phyloP scores from a whole-genome alignment of 2,113 vertebrate genomes.

The Heloderma charlesbogerti region DNA sequence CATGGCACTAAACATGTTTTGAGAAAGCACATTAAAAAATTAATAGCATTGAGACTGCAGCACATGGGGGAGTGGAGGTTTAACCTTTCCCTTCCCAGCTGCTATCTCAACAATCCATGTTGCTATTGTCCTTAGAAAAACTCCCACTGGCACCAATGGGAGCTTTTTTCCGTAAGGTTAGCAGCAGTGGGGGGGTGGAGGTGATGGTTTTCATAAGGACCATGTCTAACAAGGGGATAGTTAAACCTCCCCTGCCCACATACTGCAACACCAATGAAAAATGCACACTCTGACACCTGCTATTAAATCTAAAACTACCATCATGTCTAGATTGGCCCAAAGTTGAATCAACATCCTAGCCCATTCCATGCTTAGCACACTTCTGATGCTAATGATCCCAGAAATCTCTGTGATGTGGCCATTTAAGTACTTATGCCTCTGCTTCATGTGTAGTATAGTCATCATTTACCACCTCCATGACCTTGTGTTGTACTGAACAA shows the following conservation, averaged over 20 bases:
- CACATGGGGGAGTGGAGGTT: neutral
- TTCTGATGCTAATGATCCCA: neutral
- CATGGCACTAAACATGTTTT: neutral
- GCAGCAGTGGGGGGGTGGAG: too few relatives aligned
- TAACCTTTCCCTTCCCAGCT: neutral
- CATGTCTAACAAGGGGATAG: too few relatives aligned
- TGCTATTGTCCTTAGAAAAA: too few relatives aligned
- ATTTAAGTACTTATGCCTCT: conserved; percentile 37
- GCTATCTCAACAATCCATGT: neutral
- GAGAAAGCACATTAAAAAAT: neutral
- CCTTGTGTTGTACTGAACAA: neutral
- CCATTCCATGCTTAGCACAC: neutral
- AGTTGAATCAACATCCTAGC: neutral
- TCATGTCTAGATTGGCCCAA: too few relatives aligned
- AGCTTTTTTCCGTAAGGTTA: too few relatives aligned
- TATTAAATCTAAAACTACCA: too few relatives aligned
- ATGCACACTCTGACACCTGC: too few relatives aligned
- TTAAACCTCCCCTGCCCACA: too few relatives aligned
- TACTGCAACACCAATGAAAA: too few relatives aligned
- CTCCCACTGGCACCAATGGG: too few relatives aligned
- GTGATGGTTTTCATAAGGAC: too few relatives aligned
- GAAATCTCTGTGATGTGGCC: neutral
- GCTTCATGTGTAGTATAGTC: conserved; percentile 17
- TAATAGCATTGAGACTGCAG: neutral
- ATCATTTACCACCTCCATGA: conserved; percentile 4